phyloP scores from a whole-genome alignment of 2,113 vertebrate species.

The Lates calcarifer region DNA sequence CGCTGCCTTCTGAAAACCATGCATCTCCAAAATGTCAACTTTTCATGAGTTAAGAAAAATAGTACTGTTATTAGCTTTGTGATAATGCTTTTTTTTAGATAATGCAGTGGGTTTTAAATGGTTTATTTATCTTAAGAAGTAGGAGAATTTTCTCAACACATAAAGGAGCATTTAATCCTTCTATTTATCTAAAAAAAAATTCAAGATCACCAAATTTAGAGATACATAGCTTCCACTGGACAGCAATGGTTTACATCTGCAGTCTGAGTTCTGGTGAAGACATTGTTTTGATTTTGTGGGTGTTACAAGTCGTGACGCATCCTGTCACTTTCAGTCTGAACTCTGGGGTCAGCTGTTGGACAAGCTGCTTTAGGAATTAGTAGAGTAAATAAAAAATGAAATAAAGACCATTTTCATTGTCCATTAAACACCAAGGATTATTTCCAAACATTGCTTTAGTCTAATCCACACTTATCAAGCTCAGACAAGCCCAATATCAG shows the following conservation, averaged over 20 bases:
- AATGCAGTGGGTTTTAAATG: neutral
- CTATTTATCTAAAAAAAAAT: neutral
- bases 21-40: neutral
- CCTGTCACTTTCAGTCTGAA: slow-evolving; percentile 14
- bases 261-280: neutral
- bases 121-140: neutral
- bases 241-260: neutral
- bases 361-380: slow-evolving; percentile 29
- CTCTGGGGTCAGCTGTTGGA: slow-evolving; percentile 16
- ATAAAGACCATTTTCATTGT: slow-evolving; percentile 48
- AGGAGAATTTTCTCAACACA: neutral
- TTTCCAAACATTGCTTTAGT: slow-evolving; percentile 63
- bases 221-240: neutral
- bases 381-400: slow-evolving; percentile 23
- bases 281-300: neutral
- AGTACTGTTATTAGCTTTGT: neutral
- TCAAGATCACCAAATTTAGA: neutral
- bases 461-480: slow-evolving; percentile 66
- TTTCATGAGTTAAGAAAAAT: neutral
- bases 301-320: neutral
- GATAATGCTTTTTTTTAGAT: neutral
- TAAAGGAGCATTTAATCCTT: neutral
- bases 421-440: slow-evolving; percentile 69
- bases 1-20: neutral
- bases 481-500: slow-evolving; percentile 48